Percentiles rank a stretch among this genome's conserved stretches.
Conservation (phyloP, 2,797 vertebrate species). For the Onychomys torridus region DNA sequence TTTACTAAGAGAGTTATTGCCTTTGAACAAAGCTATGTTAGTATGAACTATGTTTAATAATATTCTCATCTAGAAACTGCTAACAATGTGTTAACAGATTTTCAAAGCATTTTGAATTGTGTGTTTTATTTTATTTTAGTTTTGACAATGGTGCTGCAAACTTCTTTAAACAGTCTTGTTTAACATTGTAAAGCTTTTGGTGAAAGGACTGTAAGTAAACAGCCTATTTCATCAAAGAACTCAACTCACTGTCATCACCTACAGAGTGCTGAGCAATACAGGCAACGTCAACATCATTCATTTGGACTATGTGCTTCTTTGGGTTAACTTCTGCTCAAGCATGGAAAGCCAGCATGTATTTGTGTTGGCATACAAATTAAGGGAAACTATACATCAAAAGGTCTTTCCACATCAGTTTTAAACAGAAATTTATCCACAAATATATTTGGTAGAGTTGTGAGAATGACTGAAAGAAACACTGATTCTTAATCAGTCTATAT, state of each 20-base stretch:
- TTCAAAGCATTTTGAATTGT: conserved; percentile 4
- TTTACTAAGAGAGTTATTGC: conserved; percentile 64
- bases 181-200: neutral
- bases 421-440: neutral
- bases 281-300: conserved; percentile 24
- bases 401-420: neutral
- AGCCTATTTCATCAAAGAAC: conserved; percentile 48
- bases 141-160: conserved; percentile 45
- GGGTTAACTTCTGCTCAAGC: neutral
- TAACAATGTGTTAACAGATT: conserved; percentile 69
- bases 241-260: conserved; percentile 53
- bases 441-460: neutral
- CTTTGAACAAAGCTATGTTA: conserved; percentile 53
- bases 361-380: conserved; percentile 43
- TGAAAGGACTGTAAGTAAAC: conserved; percentile 54
- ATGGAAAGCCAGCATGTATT: neutral
- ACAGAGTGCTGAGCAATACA: neutral
- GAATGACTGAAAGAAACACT: neutral
- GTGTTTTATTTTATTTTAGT: conserved; percentile 50
- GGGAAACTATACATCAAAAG: neutral
- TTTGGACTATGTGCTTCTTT: neutral
- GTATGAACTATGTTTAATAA: conserved; percentile 73
- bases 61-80: conserved; percentile 57
- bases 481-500: neutral
- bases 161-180: neutral